phyloP scores from a whole-genome alignment of 2,888 invertebrate species.

The Hyalella azteca region DNA sequence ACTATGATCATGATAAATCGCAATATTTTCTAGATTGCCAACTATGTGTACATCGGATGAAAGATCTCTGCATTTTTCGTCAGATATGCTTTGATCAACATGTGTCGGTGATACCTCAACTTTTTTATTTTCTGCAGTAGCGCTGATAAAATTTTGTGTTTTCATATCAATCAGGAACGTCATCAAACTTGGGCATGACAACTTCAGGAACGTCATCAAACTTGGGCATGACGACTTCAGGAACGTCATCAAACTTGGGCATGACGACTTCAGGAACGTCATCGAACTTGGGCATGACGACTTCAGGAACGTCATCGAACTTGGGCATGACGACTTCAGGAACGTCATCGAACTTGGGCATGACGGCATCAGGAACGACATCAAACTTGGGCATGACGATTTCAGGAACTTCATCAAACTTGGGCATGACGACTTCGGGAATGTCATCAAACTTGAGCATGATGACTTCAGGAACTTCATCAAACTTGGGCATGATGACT shows the following conservation, averaged over 20 bases:
- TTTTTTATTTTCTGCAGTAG: not conserved
- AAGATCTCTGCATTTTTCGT: too few species aligned
- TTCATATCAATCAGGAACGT: not conserved
- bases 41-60: too few species aligned
- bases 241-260: constrained; percentile 19
- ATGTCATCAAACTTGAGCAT: constrained; percentile 20
- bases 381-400: constrained; percentile 16
- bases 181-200: not conserved
- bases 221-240: constrained; percentile 2
- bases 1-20: too few species aligned
- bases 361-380: not conserved
- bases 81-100: not conserved
- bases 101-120: not conserved
- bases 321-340: not conserved
- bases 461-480: not conserved
- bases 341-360: not conserved
- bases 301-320: not conserved
- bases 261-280: not conserved
- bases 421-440: not conserved
- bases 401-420: constrained; percentile 5
- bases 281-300: constrained; percentile 11
- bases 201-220: constrained; percentile 13
- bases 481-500: constrained; percentile 23
- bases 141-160: not conserved
- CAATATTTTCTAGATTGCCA: too few species aligned